Conservation (phyloP, 2,888 invertebrate species). For the Drosophila pseudotalamancana region DNA sequence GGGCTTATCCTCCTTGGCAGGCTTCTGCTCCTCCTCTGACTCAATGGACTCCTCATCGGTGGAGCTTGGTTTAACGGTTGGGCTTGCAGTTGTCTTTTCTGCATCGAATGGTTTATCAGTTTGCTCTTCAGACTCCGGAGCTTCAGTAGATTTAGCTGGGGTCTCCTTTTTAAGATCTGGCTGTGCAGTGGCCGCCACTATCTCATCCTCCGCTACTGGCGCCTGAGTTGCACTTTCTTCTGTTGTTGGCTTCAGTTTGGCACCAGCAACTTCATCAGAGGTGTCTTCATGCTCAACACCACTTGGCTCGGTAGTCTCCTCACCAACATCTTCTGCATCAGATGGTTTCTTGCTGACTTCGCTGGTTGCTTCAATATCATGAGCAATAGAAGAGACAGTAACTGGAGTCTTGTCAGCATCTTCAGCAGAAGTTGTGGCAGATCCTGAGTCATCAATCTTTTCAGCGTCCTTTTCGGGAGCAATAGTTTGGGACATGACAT, state of each 20-base stretch:
- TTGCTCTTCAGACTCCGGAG: slow-evolving; percentile 29
- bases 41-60: slow-evolving; percentile 75
- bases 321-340: slow-evolving; percentile 49
- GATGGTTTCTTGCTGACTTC: slow-evolving; percentile 44
- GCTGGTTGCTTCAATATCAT: slow-evolving; percentile 44
- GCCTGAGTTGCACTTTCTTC: slow-evolving; percentile 37
- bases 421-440: slow-evolving; percentile 42
- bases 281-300: slow-evolving; percentile 40
- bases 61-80: slow-evolving; percentile 56
- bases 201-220: slow-evolving; percentile 36
- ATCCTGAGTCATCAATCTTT: slow-evolving; percentile 34
- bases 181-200: slow-evolving; percentile 36
- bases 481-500: slow-evolving; percentile 50
- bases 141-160: slow-evolving; percentile 34
- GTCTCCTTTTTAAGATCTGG: slow-evolving; percentile 37
- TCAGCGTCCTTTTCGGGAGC: slow-evolving; percentile 41
- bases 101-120: slow-evolving; percentile 31
- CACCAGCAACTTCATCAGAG: slow-evolving; percentile 36
- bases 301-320: slow-evolving; percentile 58
- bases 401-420: slow-evolving; percentile 41
- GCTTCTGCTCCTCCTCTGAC: slow-evolving; percentile 72
- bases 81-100: slow-evolving; percentile 43
- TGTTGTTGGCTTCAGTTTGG: slow-evolving; percentile 48
- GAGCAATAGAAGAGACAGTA: slow-evolving; percentile 48
- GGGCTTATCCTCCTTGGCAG: slow-evolving; percentile 37